A percentile compares a stretch with the other conserved stretches of the same genome.
Evolutionary conservation across 2,113 vertebrate species (phyloP).

Genomic region (Galeopterus variegatus): DNA sequence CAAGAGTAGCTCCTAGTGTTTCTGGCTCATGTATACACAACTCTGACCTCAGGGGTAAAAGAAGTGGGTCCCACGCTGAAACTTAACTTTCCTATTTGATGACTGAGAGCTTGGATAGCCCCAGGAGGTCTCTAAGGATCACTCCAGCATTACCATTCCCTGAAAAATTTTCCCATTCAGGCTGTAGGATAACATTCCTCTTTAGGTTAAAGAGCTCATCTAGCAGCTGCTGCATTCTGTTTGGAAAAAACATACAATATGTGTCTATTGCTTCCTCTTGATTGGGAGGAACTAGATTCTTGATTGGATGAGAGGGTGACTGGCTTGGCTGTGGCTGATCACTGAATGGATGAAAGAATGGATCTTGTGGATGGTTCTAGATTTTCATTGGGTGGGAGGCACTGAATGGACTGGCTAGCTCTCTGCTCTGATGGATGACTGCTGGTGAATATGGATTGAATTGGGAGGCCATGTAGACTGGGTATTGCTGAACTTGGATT

Average conservation of each 20-base stretch:
- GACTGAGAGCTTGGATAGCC: not conserved
- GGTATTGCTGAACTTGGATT: conserved; percentile 33
- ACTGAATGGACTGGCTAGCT: not conserved
- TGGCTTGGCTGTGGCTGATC: not conserved
- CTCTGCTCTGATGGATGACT: not conserved
- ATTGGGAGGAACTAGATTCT: conserved; percentile 24
- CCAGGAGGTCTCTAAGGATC: not conserved
- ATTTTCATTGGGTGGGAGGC: not conserved
- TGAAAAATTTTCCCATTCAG: not conserved
- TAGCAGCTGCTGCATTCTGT: not conserved
- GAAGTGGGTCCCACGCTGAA: not conserved
- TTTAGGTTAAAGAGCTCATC: not conserved
- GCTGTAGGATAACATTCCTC: not conserved
- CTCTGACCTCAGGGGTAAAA: not conserved
- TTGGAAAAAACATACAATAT: not conserved
- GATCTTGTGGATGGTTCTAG: conserved; percentile 33
- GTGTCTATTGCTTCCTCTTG: not conserved
- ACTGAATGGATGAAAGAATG: conserved; percentile 43
- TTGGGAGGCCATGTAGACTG: not conserved
- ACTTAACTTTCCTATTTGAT: not conserved
- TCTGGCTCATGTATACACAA: not conserved
- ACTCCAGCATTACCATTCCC: not conserved
- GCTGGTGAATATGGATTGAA: not conserved
- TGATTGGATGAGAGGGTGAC: conserved; percentile 5
- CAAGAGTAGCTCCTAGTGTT: not conserved